Conservation (phyloP, 2,797 vertebrate species). For the Melanotaenia trifasciata region DNA sequence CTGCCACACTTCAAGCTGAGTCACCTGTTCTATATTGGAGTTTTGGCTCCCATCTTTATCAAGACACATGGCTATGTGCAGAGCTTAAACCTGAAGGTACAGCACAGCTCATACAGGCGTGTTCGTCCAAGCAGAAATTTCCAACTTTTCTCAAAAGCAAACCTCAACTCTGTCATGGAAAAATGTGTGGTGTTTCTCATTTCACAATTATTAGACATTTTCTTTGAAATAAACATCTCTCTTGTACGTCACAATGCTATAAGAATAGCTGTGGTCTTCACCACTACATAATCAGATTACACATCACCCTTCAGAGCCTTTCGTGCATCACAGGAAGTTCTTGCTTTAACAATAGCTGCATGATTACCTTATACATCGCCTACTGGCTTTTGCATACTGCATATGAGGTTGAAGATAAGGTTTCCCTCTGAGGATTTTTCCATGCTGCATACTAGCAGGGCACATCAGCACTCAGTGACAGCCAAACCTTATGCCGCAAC, state of each 20-base stretch:
- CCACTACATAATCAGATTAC: constrained; percentile 42
- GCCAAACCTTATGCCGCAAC: background rate
- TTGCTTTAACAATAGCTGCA: constrained; percentile 21
- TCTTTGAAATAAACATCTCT: constrained; percentile 1
- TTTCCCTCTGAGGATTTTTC: background rate
- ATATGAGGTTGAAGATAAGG: background rate
- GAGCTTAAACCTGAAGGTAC: constrained; percentile 16
- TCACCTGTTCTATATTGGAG: constrained; percentile 75
- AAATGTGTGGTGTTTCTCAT: background rate
- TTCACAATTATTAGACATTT: constrained; percentile 5
- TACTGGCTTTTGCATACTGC: constrained; percentile 4
- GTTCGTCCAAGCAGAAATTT: constrained; percentile 22
- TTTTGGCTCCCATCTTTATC: constrained; percentile 53
- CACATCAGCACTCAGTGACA: background rate
- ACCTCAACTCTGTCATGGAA: constrained; percentile 15
- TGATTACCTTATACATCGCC: constrained; percentile 10
- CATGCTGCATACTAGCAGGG: background rate
- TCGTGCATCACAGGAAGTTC: constrained; percentile 39
- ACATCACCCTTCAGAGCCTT: constrained; percentile 33
- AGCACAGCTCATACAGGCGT: constrained; percentile 47
- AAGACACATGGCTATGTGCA: constrained; percentile 32
- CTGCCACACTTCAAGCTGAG: constrained; percentile 75
- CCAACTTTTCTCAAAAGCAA: constrained; percentile 25
- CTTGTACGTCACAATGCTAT: background rate
- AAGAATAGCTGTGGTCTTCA: constrained; percentile 15